Percentiles rank a stretch among this genome's conserved stretches.
Evolutionary conservation across 1,140 invertebrate species (phyloP).

Genomic region (Globodera ellingtonae): DNA sequence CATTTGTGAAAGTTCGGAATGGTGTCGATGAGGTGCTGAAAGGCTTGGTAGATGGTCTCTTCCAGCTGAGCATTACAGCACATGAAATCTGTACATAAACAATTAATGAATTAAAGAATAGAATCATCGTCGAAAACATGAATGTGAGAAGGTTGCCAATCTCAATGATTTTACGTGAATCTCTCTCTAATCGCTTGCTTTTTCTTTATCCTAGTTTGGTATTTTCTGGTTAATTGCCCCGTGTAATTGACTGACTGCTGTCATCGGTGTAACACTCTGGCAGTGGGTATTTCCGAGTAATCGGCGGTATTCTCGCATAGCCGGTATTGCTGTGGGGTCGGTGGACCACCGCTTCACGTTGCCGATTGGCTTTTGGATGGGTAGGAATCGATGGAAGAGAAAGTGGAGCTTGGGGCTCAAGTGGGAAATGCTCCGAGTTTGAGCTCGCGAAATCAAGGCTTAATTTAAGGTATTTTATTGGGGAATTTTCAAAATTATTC

Average conservation of each 20-base stretch:
- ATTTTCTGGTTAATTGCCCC: neutral
- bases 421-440: neutral
- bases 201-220: too few species aligned
- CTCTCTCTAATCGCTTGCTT: too few species aligned
- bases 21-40: slow-evolving; percentile 11
- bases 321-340: neutral
- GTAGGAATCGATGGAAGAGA: neutral
- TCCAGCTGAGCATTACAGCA: slow-evolving; percentile 44
- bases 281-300: slow-evolving; percentile 30
- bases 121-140: slow-evolving; percentile 8
- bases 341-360: neutral
- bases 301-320: neutral
- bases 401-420: neutral
- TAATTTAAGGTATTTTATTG: neutral
- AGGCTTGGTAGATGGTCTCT: slow-evolving; percentile 35
- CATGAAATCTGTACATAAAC: slow-evolving; percentile 38
- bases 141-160: too few species aligned
- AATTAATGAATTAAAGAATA: neutral
- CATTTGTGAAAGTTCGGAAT: slow-evolving; percentile 28
- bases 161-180: too few species aligned
- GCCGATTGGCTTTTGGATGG: neutral
- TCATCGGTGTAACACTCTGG: slow-evolving; percentile 45
- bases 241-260: slow-evolving; percentile 13
- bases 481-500: too few species aligned
- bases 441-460: neutral